phyloP scores from a whole-genome alignment of 2,797 vertebrate genomes.

The Pitangus sulphuratus region DNA sequence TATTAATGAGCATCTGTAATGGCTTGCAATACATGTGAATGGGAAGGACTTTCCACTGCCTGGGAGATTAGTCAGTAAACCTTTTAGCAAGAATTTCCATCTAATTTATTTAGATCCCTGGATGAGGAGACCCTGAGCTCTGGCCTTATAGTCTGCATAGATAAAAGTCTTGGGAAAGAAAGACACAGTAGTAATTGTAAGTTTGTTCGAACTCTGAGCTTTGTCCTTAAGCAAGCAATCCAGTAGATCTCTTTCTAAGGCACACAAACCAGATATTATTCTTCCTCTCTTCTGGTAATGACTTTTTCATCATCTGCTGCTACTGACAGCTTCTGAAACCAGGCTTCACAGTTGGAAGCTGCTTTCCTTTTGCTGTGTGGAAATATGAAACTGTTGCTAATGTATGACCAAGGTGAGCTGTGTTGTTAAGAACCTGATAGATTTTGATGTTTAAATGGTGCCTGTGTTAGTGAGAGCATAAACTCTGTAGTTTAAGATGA shows the following conservation, averaged over 20 bases:
- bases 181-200: neutral
- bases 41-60: neutral
- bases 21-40: neutral
- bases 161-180: neutral
- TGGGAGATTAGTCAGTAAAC: constrained; percentile 30
- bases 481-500: neutral
- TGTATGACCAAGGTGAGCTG: neutral
- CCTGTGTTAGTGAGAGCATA: neutral
- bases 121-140: neutral
- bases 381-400: neutral
- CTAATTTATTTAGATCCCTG: constrained; percentile 15
- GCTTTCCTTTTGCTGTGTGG: neutral
- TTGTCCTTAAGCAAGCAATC: neutral
- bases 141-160: neutral
- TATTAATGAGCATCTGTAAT: neutral
- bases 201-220: neutral
- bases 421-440: neutral
- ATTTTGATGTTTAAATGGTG: neutral
- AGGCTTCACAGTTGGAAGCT: neutral
- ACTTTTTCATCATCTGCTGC: neutral
- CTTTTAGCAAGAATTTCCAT: constrained; percentile 21
- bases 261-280: neutral
- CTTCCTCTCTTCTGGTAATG: neutral
- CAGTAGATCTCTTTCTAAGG: neutral
- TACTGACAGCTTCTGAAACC: neutral